Percentiles rank a stretch among this genome's conserved stretches.
phyloP scores from a whole-genome alignment of 1,140 invertebrate species.

The Neotoxoptera formosana region DNA sequence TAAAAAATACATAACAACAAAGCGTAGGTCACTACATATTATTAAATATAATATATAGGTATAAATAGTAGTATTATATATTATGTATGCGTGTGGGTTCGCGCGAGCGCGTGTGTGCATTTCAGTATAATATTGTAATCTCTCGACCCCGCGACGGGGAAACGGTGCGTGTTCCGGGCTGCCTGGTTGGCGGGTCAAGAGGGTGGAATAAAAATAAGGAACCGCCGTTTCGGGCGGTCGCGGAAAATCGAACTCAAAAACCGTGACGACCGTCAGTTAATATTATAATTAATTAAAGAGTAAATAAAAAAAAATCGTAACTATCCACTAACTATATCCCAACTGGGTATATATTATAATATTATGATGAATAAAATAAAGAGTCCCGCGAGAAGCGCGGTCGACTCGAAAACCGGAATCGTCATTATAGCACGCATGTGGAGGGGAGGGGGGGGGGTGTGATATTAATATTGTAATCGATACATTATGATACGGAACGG shows the following conservation, averaged over 20 bases:
- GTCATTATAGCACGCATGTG: too few species aligned
- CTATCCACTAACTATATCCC: background rate
- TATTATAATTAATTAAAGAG: background rate
- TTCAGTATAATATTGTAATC: background rate
- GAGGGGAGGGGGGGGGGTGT: too few species aligned
- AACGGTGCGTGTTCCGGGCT: background rate
- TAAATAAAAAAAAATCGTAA: background rate
- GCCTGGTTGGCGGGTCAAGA: background rate
- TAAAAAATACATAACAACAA: conserved; percentile 34
- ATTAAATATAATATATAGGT: background rate
- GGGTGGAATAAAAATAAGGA: background rate
- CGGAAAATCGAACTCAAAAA: background rate
- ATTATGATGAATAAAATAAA: too few species aligned
- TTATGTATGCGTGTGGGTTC: background rate
- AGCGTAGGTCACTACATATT: conserved; percentile 9
- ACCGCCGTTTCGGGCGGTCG: background rate
- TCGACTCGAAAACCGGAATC: too few species aligned
- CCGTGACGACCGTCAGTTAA: background rate
- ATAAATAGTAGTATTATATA: background rate
- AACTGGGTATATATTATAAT: too few species aligned
- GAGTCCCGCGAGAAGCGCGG: too few species aligned
- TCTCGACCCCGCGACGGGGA: background rate
- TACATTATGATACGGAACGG: too few species aligned
- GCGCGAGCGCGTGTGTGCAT: background rate
- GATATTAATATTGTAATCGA: too few species aligned